A percentile compares a stretch with the other conserved stretches of the same genome.
phyloP scores from a whole-genome alignment of 2,888 invertebrate genomes.

The Apodemia duryi region DNA sequence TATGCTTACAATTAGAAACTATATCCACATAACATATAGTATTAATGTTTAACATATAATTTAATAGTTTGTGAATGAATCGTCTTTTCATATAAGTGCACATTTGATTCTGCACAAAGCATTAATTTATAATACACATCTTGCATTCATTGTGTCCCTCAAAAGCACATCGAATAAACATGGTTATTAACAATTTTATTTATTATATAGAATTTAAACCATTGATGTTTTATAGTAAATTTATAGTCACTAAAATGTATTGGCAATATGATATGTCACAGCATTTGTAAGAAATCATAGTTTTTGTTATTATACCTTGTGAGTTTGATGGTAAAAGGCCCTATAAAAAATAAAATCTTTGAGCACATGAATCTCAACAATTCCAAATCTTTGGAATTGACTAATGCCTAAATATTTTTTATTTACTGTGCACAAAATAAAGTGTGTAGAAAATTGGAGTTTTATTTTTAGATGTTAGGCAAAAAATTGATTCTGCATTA shows the following conservation, averaged over 20 bases:
- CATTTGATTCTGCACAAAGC: slow-evolving; percentile 10
- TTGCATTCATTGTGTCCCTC: slow-evolving; percentile 24
- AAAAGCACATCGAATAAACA: slow-evolving; percentile 23
- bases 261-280: neutral
- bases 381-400: slow-evolving; percentile 53
- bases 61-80: slow-evolving; percentile 19
- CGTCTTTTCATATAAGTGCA: slow-evolving; percentile 10
- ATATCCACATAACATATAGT: slow-evolving; percentile 16
- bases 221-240: slow-evolving; percentile 5
- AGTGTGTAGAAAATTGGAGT: slow-evolving; percentile 40
- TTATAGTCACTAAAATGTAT: slow-evolving; percentile 2
- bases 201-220: neutral
- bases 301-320: slow-evolving; percentile 3
- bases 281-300: slow-evolving; percentile 4
- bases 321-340: slow-evolving; percentile 10
- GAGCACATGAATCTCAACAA: slow-evolving; percentile 20
- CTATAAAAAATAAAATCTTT: slow-evolving; percentile 1
- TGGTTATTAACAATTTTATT: slow-evolving; percentile 1
- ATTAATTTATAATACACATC: slow-evolving; percentile 9
- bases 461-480: slow-evolving; percentile 32
- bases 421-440: slow-evolving; percentile 56
- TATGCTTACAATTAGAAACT: slow-evolving; percentile 6
- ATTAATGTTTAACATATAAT: slow-evolving; percentile 21
- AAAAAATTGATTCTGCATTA: neutral
- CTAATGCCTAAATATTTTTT: slow-evolving; percentile 30